Evolutionary conservation across 30 jellyfish, hydroid and myxozoan species (phyloP), one percentile per base, ranked within the genome.

Genomic region (Turritopsis rubra): DNA sequence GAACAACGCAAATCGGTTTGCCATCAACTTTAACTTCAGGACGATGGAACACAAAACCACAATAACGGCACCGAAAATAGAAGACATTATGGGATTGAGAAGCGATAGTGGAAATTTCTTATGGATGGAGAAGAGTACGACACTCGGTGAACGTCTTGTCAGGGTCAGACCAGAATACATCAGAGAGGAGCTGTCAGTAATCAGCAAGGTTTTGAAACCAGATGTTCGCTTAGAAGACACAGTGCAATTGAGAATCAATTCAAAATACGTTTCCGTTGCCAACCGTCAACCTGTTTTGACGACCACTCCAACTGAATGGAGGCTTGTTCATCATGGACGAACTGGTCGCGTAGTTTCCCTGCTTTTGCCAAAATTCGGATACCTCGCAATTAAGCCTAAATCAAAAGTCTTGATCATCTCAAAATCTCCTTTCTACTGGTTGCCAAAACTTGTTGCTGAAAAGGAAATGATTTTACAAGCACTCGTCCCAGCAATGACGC

Each of bases 41-140:
- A 68, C 77, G 30, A 68, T 68, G 77, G 30, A 68, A 68, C 30
- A 68, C 77, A 68, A 23, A 68, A 68, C 77, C 1, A 22, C 9
- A 7, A 27, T 68, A 7, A 27, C 30, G 28, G 1, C 77, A 68
- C 77, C 77, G 28, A 41, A 41, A 41, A 41, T 41, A 3, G 60
- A 41, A 41, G 60, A 41, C 60, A 41, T 41, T 13, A 41, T 41
- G 60, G 60, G 60, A 41, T 41, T 41, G 13, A 41, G 60, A 41
- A 41, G 60, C 13, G 60, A 41, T 13, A 41, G 60, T 13, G 60
- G 60, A 41, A 41, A 41, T 41, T 41, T 41, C 60, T 41, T 41
- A 13, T 41, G 60, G 60, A 41, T 41, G 60, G 60, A 41, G 60
- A 13, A 41, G 13, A 41, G 13, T 41, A 13, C 60, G 13, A 41